Conservation (phyloP, 2,797 vertebrate genomes). For the Gallinago stenura region DNA sequence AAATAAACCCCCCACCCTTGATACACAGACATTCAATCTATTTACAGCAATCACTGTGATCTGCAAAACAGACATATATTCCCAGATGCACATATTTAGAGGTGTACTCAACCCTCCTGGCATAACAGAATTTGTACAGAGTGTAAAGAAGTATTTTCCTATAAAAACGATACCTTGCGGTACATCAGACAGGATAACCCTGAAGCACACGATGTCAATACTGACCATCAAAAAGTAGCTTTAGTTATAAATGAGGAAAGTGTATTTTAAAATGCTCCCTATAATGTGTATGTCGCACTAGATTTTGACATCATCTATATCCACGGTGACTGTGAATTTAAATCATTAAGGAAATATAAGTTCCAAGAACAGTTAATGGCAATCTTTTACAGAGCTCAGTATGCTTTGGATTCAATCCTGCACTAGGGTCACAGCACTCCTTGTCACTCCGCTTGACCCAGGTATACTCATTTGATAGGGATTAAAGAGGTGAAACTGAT, state of each 20-base stretch:
- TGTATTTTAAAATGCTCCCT: conserved; percentile 21
- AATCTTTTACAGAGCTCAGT: not conserved
- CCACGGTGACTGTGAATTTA: not conserved
- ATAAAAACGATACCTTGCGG: not conserved
- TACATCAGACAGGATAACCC: not conserved
- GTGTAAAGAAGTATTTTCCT: not conserved
- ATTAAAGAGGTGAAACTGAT: not conserved
- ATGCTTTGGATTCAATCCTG: not conserved
- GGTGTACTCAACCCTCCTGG: not conserved
- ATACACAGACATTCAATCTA: not conserved
- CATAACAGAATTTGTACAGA: not conserved
- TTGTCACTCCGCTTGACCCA: not conserved
- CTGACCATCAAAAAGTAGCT: not conserved
- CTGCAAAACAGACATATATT: not conserved
- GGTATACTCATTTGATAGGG: not conserved
- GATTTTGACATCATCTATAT: not conserved
- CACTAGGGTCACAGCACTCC: not conserved
- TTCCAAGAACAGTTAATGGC: not conserved
- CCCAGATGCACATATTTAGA: not conserved
- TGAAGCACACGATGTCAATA: not conserved
- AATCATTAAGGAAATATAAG: not conserved
- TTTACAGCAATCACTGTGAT: not conserved
- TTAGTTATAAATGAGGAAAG: conserved; percentile 59
- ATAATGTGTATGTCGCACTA: not conserved
- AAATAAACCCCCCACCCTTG: not conserved